A percentile compares a stretch with the other conserved stretches of the same genome.
These are phyloP conservation scores for Drosophila murphyi DNA, from an alignment of 1,140 invertebrate genomes.

Conservation along the genomic window DNA sequence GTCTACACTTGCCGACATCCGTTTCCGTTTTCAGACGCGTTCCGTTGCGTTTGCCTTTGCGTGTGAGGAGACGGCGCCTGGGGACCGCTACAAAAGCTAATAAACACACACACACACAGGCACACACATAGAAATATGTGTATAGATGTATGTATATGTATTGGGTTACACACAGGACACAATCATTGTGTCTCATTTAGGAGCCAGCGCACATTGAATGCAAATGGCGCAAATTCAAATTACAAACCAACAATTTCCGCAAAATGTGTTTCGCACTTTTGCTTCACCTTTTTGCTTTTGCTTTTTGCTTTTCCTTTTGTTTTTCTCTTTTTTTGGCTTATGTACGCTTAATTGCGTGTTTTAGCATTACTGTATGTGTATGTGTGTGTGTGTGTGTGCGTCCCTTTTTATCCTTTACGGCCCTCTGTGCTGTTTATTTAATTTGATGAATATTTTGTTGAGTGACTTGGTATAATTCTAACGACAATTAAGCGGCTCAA, in stretches of 20 bases:
- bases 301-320: conserved; percentile 1
- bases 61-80: conserved; percentile 40
- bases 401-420: conserved; percentile 21
- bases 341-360: conserved; percentile 59
- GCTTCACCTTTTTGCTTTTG: neutral
- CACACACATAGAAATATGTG: conserved; percentile 2
- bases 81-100: conserved; percentile 60
- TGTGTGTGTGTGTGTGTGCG: conserved; percentile 7
- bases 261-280: conserved; percentile 51
- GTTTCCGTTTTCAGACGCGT: conserved; percentile 59
- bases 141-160: conserved; percentile 4
- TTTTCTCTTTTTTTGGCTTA: neutral
- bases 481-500: conserved; percentile 29
- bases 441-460: conserved; percentile 29
- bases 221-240: conserved; percentile 69
- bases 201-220: conserved; percentile 47
- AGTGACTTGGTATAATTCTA: conserved; percentile 34
- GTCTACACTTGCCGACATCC: conserved; percentile 74
- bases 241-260: conserved; percentile 71
- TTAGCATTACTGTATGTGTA: conserved; percentile 7
- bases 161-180: conserved; percentile 44
- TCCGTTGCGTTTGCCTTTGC: conserved; percentile 31
- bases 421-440: conserved; percentile 20
- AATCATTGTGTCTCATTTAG: conserved; percentile 69
- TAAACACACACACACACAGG: conserved; percentile 44